Evolutionary conservation across 2,888 invertebrate species (phyloP).

Genomic region (Myathropa florea): DNA sequence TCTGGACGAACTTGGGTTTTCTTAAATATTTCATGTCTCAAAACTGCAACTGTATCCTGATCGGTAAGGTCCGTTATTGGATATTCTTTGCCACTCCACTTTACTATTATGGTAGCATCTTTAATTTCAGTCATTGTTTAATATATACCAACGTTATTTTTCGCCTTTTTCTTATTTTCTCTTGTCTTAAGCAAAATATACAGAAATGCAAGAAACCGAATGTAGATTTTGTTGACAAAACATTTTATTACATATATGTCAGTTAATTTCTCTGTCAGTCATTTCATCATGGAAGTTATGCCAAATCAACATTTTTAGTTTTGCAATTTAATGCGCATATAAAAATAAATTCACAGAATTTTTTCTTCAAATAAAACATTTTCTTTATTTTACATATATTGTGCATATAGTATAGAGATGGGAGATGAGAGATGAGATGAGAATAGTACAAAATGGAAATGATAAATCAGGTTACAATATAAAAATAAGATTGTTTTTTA

Average conservation of each 20-base stretch:
- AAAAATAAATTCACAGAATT: no score
- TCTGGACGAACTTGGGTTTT: constrained; percentile 95
- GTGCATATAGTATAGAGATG: no score
- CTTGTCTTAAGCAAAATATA: constrained; percentile 8
- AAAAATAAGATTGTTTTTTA: no score
- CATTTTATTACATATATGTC: constrained; percentile 20
- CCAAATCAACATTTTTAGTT: neutral
- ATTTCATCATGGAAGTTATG: constrained; percentile 21
- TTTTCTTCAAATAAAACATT: no score
- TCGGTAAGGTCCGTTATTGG: constrained; percentile 88
- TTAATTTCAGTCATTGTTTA: constrained; percentile 73
- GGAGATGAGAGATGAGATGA: no score
- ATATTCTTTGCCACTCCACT: constrained; percentile 97
- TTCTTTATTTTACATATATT: no score
- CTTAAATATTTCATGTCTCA: constrained; percentile 92
- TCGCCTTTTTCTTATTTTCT: neutral
- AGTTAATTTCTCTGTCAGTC: constrained; percentile 7
- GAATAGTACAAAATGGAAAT: no score
- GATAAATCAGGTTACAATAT: no score
- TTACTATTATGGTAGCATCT: constrained; percentile 85
- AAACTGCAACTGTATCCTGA: constrained; percentile 88
- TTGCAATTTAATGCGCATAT: neutral
- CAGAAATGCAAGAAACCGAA: constrained; percentile 15
- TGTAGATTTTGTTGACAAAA: constrained; percentile 64
- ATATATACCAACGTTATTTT: neutral